These are phyloP conservation scores for Phyllotreta cruciferae DNA, from an alignment of 2,888 invertebrate genomes.

Conservation along the genomic window DNA sequence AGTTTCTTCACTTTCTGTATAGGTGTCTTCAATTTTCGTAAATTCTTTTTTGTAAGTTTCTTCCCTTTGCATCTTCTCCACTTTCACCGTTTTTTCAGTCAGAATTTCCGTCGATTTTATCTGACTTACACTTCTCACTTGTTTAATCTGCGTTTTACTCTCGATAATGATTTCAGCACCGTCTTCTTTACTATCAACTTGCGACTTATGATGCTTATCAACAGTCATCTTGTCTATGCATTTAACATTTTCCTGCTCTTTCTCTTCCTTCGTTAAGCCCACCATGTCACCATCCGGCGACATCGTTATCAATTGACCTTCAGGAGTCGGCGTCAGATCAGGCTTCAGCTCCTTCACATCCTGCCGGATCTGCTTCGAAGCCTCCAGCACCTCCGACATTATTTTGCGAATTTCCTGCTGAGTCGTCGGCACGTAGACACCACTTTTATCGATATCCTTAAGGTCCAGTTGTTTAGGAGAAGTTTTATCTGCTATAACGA, in stretches of 20 bases:
- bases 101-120: slow-evolving; percentile 24
- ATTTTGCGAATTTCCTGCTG: slow-evolving; percentile 56
- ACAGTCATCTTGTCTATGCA: slow-evolving; percentile 5
- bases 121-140: slow-evolving; percentile 9
- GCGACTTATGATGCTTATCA: slow-evolving; percentile 9
- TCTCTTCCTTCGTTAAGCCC: slow-evolving; percentile 46
- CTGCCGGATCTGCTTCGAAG: slow-evolving; percentile 61
- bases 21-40: neutral
- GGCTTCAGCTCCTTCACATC: slow-evolving; percentile 63
- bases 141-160: slow-evolving; percentile 22
- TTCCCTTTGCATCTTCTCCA: slow-evolving; percentile 4
- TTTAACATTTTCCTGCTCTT: slow-evolving; percentile 33
- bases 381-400: slow-evolving; percentile 62
- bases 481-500: slow-evolving; percentile 21
- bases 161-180: slow-evolving; percentile 21
- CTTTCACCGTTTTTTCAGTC: slow-evolving; percentile 19
- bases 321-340: slow-evolving; percentile 63
- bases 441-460: slow-evolving; percentile 33
- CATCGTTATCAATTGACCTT: slow-evolving; percentile 57
- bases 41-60: neutral
- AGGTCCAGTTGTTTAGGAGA: slow-evolving; percentile 40
- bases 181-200: neutral
- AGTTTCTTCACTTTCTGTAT: neutral
- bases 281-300: slow-evolving; percentile 48
- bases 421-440: slow-evolving; percentile 32